Conservation (phyloP, 2,797 vertebrate genomes). For the Bucorvus abyssinicus region DNA sequence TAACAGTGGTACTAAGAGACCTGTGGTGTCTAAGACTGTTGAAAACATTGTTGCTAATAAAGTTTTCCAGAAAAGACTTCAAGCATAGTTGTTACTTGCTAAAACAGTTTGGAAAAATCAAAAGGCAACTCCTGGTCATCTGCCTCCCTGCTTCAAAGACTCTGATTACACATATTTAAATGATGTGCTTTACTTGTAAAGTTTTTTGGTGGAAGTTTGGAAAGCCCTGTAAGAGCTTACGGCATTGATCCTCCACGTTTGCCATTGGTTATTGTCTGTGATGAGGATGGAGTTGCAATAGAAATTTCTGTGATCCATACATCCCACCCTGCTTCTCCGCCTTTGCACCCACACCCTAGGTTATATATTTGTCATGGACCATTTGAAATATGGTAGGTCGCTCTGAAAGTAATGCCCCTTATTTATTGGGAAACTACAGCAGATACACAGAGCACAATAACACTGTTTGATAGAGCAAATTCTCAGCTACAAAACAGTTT, state of each 20-base stretch:
- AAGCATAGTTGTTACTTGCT: conserved; percentile 60
- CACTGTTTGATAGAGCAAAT: too few relatives aligned
- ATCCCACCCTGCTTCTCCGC: neutral
- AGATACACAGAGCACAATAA: too few relatives aligned
- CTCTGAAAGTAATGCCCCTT: too few relatives aligned
- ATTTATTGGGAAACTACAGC: too few relatives aligned
- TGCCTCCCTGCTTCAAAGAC: conserved; percentile 73
- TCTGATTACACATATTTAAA: conserved; percentile 71
- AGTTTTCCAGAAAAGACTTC: conserved; percentile 63
- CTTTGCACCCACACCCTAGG: neutral
- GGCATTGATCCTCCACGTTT: neutral
- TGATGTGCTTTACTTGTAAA: neutral
- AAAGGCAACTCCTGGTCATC: conserved; percentile 70
- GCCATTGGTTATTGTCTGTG: neutral
- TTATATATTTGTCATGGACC: conserved; percentile 39
- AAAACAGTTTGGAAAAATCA: conserved; percentile 74
- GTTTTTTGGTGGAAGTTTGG: neutral
- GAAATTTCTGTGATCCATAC: neutral
- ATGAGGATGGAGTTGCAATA: neutral
- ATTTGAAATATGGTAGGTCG: neutral
- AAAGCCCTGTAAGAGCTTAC: neutral
- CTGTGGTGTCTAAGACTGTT: neutral
- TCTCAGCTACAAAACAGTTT: too few relatives aligned
- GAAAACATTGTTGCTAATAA: conserved; percentile 57
- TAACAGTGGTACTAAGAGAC: neutral